Conservation (phyloP, 37 sponge, comb jelly and placozoan genomes). For the Agelas oroides region DNA sequence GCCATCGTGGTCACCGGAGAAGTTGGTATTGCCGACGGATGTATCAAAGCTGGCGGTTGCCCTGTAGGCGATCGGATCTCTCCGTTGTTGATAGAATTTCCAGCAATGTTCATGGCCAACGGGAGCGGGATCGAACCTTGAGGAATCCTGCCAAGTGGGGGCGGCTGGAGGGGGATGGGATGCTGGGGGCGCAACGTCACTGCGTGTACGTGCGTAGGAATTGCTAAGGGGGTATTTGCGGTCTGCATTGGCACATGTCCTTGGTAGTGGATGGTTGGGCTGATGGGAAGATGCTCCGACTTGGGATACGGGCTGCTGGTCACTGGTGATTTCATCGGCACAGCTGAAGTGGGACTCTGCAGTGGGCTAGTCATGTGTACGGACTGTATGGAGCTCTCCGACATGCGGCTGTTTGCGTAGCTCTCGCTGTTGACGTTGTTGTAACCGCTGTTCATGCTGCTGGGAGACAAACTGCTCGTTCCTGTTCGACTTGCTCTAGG, state of each 20-base stretch:
- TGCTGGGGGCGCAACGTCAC: background rate
- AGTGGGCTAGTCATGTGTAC: slow-evolving; percentile 45
- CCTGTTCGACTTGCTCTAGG: background rate
- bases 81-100: slow-evolving; percentile 21
- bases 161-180: slow-evolving; percentile 38
- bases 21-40: background rate
- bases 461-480: too few species aligned
- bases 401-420: too few species aligned
- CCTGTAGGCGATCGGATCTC: slow-evolving; percentile 46
- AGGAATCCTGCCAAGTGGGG: slow-evolving; percentile 31
- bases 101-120: background rate
- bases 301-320: slow-evolving; percentile 13
- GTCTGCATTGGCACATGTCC: background rate
- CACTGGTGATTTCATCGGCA: slow-evolving; percentile 28
- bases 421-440: too few species aligned
- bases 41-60: slow-evolving; percentile 16
- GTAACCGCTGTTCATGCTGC: too few species aligned
- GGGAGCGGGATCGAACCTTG: background rate
- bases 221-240: background rate
- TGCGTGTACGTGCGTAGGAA: background rate
- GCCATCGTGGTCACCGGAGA: slow-evolving; percentile 28
- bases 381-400: background rate
- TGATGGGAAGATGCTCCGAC: slow-evolving; percentile 7
- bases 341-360: slow-evolving; percentile 61
- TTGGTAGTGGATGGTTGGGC: slow-evolving; percentile 18